Evolutionary conservation across 2,797 vertebrate genomes (phyloP), one percentile per base, ranked within the genome.

Genomic region (Molossus molossus): DNA sequence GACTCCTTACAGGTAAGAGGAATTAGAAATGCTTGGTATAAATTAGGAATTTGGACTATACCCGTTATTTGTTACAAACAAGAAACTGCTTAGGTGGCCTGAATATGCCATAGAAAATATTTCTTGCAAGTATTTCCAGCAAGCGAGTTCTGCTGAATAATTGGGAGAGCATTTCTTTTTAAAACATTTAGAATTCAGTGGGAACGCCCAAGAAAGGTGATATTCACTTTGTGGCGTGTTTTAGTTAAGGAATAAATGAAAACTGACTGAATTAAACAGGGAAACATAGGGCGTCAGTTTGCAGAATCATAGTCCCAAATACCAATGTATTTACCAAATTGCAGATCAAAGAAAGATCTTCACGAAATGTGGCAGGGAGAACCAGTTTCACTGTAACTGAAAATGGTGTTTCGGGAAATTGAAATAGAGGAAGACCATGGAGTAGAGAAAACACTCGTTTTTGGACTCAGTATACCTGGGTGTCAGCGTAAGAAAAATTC

Each of bases 1-100:
- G 67, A 77, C 76, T 55, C 89, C 48, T 10, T 84, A 72, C 58
- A 94, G 95, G 96, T 97, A 95, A 97, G 94, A 77, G 18, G 10
- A n/a, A 4, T 45, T 53, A 33, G 55, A 89, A 58, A 87, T 33
- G 18, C 12, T 76, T 85, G 23, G 27, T 23, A 37, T 64, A 76
- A 60, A 57, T 10, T 27, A 90, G 67, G 33, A 82, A 85, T n/a
- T 40, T 27, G 23, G 2, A 5, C 37, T 69, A 50, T 0, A 20
- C 37, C 27, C 64, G 1, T 48, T 25, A 64, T 33, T 93, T 21
- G 17, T 37, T 77, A n/a, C 64, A 87, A 87, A 81, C 21, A 18
- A 76, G 77, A 77, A 95, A 65, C 37, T 62, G 33, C 29, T 50
- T 67, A n/a, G 48, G 60, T 60, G 27, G 7, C 27, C 77, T 50